Percentiles rank a stretch among this genome's conserved stretches.
These are phyloP conservation scores for Canis aureus DNA, from an alignment of 2,113 vertebrate species.

Conservation along the genomic window DNA sequence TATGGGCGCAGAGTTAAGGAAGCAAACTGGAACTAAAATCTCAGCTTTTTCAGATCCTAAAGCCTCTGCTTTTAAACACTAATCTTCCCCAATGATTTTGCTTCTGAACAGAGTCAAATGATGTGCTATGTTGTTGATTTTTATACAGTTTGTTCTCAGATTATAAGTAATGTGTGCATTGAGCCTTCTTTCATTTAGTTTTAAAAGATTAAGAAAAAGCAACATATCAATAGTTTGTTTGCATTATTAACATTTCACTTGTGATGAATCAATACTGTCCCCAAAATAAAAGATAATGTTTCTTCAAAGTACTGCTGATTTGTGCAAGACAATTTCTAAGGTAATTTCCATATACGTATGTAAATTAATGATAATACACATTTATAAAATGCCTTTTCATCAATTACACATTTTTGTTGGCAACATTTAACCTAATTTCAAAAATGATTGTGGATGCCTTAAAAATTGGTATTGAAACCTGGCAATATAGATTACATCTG, in stretches of 20 bases:
- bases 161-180: constrained; percentile 74
- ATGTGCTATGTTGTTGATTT: constrained; percentile 83
- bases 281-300: constrained; percentile 23
- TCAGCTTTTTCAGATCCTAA: background rate
- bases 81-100: constrained; percentile 66
- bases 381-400: constrained; percentile 67
- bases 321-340: constrained; percentile 68
- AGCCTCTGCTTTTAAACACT: background rate
- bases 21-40: background rate
- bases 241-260: constrained; percentile 43
- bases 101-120: constrained; percentile 75
- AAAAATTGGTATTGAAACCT: constrained; percentile 77
- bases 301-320: constrained; percentile 62
- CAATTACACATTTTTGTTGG: constrained; percentile 76
- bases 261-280: background rate
- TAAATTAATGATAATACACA: constrained; percentile 59
- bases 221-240: background rate
- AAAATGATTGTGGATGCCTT: constrained; percentile 64
- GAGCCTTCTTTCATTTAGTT: constrained; percentile 76
- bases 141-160: constrained; percentile 81
- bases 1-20: background rate
- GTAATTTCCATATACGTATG: constrained; percentile 65
- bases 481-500: background rate
- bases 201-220: constrained; percentile 60
- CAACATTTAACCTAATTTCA: constrained; percentile 72